Evolutionary conservation across 2,888 invertebrate species (phyloP).

Genomic region (Melieria picta): DNA sequence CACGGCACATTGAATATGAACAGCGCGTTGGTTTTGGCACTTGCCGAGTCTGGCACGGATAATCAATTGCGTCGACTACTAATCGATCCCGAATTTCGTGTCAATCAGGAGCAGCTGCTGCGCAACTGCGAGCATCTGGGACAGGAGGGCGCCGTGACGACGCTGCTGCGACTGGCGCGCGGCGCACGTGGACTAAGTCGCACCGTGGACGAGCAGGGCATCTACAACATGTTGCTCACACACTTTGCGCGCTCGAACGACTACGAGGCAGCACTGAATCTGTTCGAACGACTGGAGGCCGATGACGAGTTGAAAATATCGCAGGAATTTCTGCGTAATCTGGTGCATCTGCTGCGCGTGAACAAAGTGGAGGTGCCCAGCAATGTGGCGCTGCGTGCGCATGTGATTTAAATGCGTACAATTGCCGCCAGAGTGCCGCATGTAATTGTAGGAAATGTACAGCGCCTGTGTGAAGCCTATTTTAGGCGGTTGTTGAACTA

Average conservation of each 20-base stretch:
- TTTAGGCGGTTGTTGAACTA: too few relatives aligned
- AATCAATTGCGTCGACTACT: slow-evolving; percentile 67
- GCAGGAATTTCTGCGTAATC: slow-evolving; percentile 55
- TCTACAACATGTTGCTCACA: slow-evolving; percentile 60
- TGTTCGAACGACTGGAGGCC: slow-evolving; percentile 60
- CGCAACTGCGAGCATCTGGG: slow-evolving; percentile 68
- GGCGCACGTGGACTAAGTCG: slow-evolving; percentile 59
- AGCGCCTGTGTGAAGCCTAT: not conserved
- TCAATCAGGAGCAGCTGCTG: slow-evolving; percentile 68
- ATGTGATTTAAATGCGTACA: slow-evolving; percentile 10
- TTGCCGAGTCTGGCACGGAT: slow-evolving; percentile 67
- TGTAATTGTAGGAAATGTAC: too few relatives aligned
- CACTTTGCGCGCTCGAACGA: slow-evolving; percentile 59
- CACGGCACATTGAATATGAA: slow-evolving; percentile 66
- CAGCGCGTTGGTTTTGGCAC: slow-evolving; percentile 64
- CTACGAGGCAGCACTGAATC: slow-evolving; percentile 54
- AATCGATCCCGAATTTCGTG: slow-evolving; percentile 68
- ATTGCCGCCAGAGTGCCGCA: not conserved
- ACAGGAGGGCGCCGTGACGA: slow-evolving; percentile 55
- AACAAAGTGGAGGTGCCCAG: slow-evolving; percentile 63
- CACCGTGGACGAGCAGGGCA: slow-evolving; percentile 58
- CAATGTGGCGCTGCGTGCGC: slow-evolving; percentile 60
- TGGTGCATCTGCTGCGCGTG: slow-evolving; percentile 59
- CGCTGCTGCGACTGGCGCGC: slow-evolving; percentile 59
- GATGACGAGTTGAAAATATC: slow-evolving; percentile 60